Evolutionary conservation across 2,888 invertebrate genomes (phyloP).

Genomic region (Spisula solida): DNA sequence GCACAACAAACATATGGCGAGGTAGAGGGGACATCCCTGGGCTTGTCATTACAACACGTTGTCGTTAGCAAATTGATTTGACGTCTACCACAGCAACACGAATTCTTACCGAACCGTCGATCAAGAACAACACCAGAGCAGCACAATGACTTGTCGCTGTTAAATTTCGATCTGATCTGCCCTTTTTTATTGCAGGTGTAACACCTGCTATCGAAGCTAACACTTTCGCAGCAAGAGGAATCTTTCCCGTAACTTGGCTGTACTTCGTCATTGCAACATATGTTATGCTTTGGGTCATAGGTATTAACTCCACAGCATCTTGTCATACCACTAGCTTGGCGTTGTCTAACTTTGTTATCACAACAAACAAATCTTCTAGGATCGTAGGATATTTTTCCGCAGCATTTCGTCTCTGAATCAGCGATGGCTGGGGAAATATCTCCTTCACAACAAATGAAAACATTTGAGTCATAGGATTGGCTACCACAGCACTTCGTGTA

Average conservation of each 20-base stretch:
- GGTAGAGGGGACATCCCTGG: slow-evolving; percentile 32
- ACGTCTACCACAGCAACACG: slow-evolving; percentile 49
- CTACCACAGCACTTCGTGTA: slow-evolving; percentile 25
- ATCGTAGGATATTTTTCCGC: slow-evolving; percentile 33
- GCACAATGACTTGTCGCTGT: slow-evolving; percentile 40
- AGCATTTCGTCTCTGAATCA: slow-evolving; percentile 29
- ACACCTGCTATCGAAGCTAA: slow-evolving; percentile 43
- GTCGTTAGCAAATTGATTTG: slow-evolving; percentile 40
- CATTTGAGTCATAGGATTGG: neutral
- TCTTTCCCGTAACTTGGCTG: slow-evolving; percentile 24
- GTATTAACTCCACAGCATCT: slow-evolving; percentile 41
- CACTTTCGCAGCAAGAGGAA: slow-evolving; percentile 36
- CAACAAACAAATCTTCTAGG: slow-evolving; percentile 39
- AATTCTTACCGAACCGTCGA: slow-evolving; percentile 37
- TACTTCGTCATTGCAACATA: slow-evolving; percentile 44
- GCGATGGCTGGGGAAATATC: neutral
- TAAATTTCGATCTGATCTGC: slow-evolving; percentile 26
- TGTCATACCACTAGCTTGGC: neutral
- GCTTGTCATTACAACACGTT: slow-evolving; percentile 50
- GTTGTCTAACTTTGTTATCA: neutral
- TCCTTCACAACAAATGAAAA: slow-evolving; percentile 10
- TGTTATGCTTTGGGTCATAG: slow-evolving; percentile 26
- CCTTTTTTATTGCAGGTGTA: slow-evolving; percentile 21
- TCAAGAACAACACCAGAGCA: slow-evolving; percentile 40
- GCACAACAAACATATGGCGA: slow-evolving; percentile 59